Base-by-base conservation (phyloP, 2,113 vertebrate genomes). In the Podiceps cristatus region DNA sequence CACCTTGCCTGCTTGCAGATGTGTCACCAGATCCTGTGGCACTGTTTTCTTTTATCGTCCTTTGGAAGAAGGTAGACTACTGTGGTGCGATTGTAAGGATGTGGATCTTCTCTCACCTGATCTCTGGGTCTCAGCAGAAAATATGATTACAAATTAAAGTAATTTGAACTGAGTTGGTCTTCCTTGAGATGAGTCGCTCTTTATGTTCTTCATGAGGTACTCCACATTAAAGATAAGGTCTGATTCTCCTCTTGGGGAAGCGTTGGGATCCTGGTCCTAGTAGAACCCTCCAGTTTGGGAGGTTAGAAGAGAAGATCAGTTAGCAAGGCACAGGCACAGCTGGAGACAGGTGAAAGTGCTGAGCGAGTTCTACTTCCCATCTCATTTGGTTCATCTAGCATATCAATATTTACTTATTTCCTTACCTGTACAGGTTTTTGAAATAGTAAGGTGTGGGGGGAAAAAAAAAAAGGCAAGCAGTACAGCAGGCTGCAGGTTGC, bases 231-330 rank as follows among this genome's bases (percentile, higher is more conserved):
- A n/a, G 37, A 29, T 53, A 17, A 72, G 5, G 13, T 82, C 27
- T 72, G 11, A 33, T 85, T 90, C 90, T 81, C 14, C 45, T 77
- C 10, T 23, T 60, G 68, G 19, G 29, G n/a, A 56, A 37, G 11
- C 0, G 0, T 33, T 68, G 72, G 11, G 37, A n/a, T 71, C 13
- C 42, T 75, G 35, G 9, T 82, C 42, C 45, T 58, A 2, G 5
- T 49, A 42, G 42, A 59, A 20, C 24, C 9, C 42, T 83, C 22
- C 22, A 55, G 31, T 27, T 14, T 47, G 19, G 11, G 35, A 44
- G 45, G 9, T 5, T 31, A 18, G 67, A 69, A 53, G 18, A 67
- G 27, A 33, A 47, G 60, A 11, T 13, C 29, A 25, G 40, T 76
- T 37, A 80, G 31, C 4, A 22, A 76, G 40, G 67, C 60, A 37